Conservation (phyloP, 2,113 vertebrate species). For the Neofelis nebulosa region DNA sequence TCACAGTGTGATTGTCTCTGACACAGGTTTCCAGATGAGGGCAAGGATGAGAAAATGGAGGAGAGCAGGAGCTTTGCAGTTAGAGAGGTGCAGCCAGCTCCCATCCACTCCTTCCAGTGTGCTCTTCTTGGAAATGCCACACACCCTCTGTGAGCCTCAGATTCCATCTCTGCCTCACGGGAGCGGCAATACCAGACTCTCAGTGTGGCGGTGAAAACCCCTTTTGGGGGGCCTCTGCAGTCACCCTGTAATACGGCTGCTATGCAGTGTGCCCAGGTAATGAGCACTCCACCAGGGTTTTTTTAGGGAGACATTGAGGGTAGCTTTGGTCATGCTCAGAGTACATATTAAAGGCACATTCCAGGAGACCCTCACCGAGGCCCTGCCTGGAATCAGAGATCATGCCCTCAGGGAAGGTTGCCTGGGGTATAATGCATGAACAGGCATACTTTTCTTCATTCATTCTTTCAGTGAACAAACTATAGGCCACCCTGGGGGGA, state of each 20-base stretch:
- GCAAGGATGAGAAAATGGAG: not conserved
- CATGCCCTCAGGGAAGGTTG: not conserved
- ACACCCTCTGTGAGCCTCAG: rapidly evolving
- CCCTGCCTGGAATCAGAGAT: not conserved
- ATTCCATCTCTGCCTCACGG: not conserved
- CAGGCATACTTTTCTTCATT: not conserved
- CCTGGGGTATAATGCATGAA: not conserved
- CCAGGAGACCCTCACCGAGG: not conserved
- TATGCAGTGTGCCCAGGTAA: rapidly evolving
- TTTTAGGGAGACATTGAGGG: not conserved
- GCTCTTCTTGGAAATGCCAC: not conserved
- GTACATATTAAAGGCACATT: not conserved
- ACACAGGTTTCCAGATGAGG: not conserved
- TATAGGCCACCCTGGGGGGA: not conserved
- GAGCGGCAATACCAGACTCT: not conserved
- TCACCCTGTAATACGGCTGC: not conserved
- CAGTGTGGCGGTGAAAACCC: not conserved
- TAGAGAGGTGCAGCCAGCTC: not conserved
- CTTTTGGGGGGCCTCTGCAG: not conserved
- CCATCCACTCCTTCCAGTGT: not conserved
- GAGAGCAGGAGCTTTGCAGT: rapidly evolving
- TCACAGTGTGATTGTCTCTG: not conserved
- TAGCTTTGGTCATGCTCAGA: not conserved
- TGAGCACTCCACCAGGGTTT: not conserved
- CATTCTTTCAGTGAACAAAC: not conserved